These are phyloP conservation scores for Pyrocoelia pectoralis DNA, from an alignment of 2,888 invertebrate genomes.

Conservation along the genomic window DNA sequence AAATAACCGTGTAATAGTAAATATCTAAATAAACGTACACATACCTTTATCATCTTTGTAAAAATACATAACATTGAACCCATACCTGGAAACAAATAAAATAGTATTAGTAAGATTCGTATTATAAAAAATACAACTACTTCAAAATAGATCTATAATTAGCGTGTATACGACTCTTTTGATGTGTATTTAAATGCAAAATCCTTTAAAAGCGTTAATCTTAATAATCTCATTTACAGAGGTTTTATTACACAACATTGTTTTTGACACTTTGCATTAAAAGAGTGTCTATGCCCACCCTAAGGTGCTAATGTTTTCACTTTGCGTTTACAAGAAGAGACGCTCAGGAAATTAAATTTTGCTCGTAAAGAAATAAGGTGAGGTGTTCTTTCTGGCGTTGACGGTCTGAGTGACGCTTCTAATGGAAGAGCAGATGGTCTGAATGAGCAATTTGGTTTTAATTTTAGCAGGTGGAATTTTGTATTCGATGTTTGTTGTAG, in stretches of 20 bases:
- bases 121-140: no score
- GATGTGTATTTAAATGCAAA: neutral
- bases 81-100: no score
- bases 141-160: no score
- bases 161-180: no score
- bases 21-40: no score
- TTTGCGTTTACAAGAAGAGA: constrained; percentile 57
- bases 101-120: no score
- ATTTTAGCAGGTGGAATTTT: constrained; percentile 55
- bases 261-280: constrained; percentile 56
- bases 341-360: constrained; percentile 62
- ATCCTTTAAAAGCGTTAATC: constrained; percentile 14
- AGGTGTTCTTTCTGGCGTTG: constrained; percentile 57
- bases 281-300: constrained; percentile 50
- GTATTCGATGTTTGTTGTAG: constrained; percentile 23
- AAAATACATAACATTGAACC: no score
- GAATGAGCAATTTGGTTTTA: constrained; percentile 62
- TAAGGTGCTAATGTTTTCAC: constrained; percentile 61
- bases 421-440: constrained; percentile 61
- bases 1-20: no score
- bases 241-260: constrained; percentile 48
- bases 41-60: no score
- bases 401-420: constrained; percentile 54
- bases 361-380: constrained; percentile 60
- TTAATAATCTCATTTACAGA: constrained; percentile 33